A percentile compares a stretch with the other conserved stretches of the same genome.
Evolutionary conservation across 2,888 invertebrate genomes (phyloP).

Genomic region (Calliphora vomitoria): DNA sequence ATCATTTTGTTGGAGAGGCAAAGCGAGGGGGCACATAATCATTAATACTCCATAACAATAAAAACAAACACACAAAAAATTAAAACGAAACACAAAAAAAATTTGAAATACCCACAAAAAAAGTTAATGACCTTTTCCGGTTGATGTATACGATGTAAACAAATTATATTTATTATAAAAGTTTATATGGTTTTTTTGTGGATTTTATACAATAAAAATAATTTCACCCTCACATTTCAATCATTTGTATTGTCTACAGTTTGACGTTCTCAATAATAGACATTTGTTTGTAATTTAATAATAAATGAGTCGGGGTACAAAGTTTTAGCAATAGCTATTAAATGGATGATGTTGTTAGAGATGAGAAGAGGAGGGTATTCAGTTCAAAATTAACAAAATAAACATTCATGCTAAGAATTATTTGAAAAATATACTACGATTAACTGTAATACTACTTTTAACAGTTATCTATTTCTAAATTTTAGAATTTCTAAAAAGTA

Average conservation of each 20-base stretch:
- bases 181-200: background rate
- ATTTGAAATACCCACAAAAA: slow-evolving; percentile 20
- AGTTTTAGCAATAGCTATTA: background rate
- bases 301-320: background rate
- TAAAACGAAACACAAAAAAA: background rate
- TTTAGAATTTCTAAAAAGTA: no score
- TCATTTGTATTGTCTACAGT: background rate
- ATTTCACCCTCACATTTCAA: slow-evolving; percentile 37
- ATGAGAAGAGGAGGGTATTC: background rate
- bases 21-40: slow-evolving; percentile 10
- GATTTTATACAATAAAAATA: background rate
- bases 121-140: slow-evolving; percentile 65
- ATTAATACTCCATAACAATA: slow-evolving; percentile 3
- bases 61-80: background rate
- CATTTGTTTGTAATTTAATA: background rate
- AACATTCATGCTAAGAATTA: no score
- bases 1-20: background rate
- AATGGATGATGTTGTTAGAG: background rate
- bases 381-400: background rate
- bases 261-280: slow-evolving; percentile 5
- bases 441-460: no score
- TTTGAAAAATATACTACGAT: no score
- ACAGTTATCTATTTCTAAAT: no score
- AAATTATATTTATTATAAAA: slow-evolving; percentile 3
- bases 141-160: slow-evolving; percentile 34